Evolutionary conservation across 1,140 invertebrate species (phyloP).

Genomic region (Calliphora vicina): DNA sequence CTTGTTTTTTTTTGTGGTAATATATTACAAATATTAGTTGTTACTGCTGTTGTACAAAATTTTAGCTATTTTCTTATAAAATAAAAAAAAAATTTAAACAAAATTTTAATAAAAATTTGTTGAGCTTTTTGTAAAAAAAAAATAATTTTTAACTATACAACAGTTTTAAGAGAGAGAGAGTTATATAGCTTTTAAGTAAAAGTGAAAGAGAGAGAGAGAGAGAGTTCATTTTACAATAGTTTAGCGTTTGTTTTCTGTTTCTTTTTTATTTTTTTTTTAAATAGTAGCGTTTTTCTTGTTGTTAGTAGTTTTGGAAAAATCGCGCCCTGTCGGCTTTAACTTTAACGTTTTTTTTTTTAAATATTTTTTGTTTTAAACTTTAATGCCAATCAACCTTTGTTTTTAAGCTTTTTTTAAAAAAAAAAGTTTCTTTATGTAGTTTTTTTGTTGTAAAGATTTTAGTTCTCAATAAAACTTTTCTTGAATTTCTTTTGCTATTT

Average conservation of each 20-base stretch:
- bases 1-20: background rate
- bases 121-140: too few species aligned
- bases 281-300: background rate
- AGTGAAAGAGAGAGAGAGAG: background rate
- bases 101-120: background rate
- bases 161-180: background rate
- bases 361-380: slow-evolving; percentile 43
- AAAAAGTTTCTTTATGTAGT: too few species aligned
- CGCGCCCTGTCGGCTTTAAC: slow-evolving; percentile 60
- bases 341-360: slow-evolving; percentile 39
- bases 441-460: slow-evolving; percentile 12
- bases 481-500: slow-evolving; percentile 20
- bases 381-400: slow-evolving; percentile 41
- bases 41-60: background rate
- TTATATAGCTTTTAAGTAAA: background rate
- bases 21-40: background rate
- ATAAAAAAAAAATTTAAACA: too few species aligned
- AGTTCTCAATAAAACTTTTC: slow-evolving; percentile 15
- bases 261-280: background rate
- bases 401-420: slow-evolving; percentile 26
- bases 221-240: slow-evolving; percentile 16
- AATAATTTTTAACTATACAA: background rate
- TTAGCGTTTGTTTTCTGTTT: slow-evolving; percentile 17
- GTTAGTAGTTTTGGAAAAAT: slow-evolving; percentile 46
- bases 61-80: too few species aligned